phyloP scores from a whole-genome alignment of 1,140 invertebrate species.

The Heliconius hewitsoni region DNA sequence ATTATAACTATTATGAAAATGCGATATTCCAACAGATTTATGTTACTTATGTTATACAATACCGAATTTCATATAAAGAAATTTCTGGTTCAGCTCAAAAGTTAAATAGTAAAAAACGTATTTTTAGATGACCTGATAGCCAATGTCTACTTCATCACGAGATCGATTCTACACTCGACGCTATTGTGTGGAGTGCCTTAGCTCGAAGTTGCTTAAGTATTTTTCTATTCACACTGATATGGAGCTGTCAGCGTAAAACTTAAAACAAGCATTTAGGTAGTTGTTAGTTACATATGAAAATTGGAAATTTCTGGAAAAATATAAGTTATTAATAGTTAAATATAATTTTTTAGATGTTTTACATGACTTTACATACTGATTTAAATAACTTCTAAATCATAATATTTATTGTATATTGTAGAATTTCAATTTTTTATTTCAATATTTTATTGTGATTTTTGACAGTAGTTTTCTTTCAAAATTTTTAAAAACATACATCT shows the following conservation, averaged over 20 bases:
- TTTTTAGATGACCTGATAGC: conserved; percentile 36
- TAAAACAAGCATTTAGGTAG: not conserved
- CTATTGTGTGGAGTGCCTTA: conserved; percentile 35
- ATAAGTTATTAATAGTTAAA: not conserved
- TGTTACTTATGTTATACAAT: not conserved
- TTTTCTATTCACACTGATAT: conserved; percentile 35
- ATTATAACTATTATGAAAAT: no score
- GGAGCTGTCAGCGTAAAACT: conserved; percentile 22
- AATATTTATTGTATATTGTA: no score
- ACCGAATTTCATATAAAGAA: not conserved
- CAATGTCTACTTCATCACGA: conserved; percentile 36
- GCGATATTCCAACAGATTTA: not conserved
- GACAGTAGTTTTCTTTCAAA: no score
- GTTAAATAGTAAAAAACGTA: conserved; percentile 26
- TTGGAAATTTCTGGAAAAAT: not conserved
- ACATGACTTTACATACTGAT: no score
- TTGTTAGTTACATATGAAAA: not conserved
- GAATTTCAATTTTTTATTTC: no score
- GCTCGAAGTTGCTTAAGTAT: conserved; percentile 26
- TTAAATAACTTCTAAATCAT: no score
- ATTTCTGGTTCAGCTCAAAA: not conserved
- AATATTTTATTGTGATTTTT: no score
- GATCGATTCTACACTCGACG: conserved; percentile 27
- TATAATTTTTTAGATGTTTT: no score
- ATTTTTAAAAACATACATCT: no score